phyloP scores from a whole-genome alignment of 64 coral and sea anemone species.

The Trachythela sp. region DNA sequence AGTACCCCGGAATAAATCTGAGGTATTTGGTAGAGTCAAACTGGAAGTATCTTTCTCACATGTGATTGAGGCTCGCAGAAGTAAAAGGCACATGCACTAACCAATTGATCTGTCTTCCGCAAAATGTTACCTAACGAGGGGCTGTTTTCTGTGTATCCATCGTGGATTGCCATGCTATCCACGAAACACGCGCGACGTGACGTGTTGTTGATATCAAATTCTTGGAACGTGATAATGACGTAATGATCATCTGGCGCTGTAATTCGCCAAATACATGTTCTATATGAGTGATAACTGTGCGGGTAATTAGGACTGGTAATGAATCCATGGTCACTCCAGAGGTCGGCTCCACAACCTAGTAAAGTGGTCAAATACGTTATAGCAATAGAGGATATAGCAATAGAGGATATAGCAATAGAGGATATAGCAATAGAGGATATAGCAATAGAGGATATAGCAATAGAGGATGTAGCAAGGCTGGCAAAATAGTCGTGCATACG shows the following conservation, averaged over 20 bases:
- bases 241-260: slow-evolving; percentile 57
- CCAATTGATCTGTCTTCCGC: not conserved
- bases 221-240: slow-evolving; percentile 64
- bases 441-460: too few relatives aligned
- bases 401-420: too few relatives aligned
- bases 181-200: slow-evolving; percentile 49
- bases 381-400: too few relatives aligned
- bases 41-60: too few relatives aligned
- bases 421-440: too few relatives aligned
- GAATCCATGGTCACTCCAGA: not conserved
- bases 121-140: slow-evolving; percentile 43
- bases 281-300: slow-evolving; percentile 48
- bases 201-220: slow-evolving; percentile 62
- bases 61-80: too few relatives aligned
- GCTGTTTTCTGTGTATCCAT: slow-evolving; percentile 46
- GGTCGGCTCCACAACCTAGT: slow-evolving; percentile 76
- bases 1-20: too few relatives aligned
- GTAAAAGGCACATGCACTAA: not conserved
- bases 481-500: not conserved
- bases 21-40: too few relatives aligned
- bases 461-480: not conserved
- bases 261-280: slow-evolving; percentile 72
- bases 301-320: slow-evolving; percentile 75
- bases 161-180: slow-evolving; percentile 56
- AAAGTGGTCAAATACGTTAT: not conserved